Base-by-base conservation (phyloP, 2,797 vertebrate species). In the Girardinus metallicus region DNA sequence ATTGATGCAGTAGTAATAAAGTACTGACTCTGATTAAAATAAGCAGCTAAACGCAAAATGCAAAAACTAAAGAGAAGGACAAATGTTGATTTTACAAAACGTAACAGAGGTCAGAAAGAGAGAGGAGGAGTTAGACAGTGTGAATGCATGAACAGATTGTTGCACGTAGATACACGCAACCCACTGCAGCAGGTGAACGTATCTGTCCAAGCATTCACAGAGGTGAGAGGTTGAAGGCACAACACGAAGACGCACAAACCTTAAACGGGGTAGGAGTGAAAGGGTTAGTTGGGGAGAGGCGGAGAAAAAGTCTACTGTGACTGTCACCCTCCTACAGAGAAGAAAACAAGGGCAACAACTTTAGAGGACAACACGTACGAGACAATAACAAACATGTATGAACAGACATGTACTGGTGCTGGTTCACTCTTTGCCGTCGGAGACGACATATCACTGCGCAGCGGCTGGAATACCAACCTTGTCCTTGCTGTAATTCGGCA, bases 211-310 rank as follows among this genome's bases (percentile, higher is more conserved):
- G 85, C 87, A 92, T 73, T 85, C 83, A 70, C 43, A 26, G 79
- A 81, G 71, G 73, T 34, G 74, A 71, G 82, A 68, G 73, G 60
- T 3, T 77, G 73, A 83, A 64, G 83, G 70, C 82, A 88, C 91
- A 87, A 93, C 92, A 91, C 93, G 83, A 85, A 91, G 94, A 87
- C 93, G 93, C 95, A 98, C 98, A 95, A 98, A 99, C 97, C 98
- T 99, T 99, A 98, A 98, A 99, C 41, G 97, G 97, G 96, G 96
- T 98, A 95, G 97, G 97, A 95, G 96, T 97, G 97, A 99, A 99
- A 96, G 97, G 97, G 96, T 99, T 98, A 98, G 96, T 97, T 96
- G 97, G 97, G 96, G 96, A 98, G 95, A 97, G 96, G 95, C 92
- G 95, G 92, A 97, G 97, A 95, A 95, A 95, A 97, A 97, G 95